Base-by-base conservation (phyloP, 2,113 vertebrate species). In the Anas platyrhynchos region DNA sequence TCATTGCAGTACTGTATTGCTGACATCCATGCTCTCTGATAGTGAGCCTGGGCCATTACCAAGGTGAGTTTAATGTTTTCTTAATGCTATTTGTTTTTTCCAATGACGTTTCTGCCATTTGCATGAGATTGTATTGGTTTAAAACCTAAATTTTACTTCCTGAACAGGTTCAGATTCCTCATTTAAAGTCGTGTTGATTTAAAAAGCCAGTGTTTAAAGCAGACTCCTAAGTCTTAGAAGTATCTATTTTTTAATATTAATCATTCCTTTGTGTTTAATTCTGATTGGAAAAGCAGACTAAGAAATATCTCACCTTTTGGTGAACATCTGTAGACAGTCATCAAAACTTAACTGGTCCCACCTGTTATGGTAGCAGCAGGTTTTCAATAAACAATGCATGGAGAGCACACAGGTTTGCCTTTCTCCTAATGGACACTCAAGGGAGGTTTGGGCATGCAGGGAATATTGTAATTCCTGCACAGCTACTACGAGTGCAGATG, bases 381-480 rank as follows among this genome's bases (percentile, higher is more conserved):
- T 79, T 68, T 69, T 74, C 41, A 15, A 4, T 67, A 41, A 59
- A 18, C 14, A 16, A 13, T 4, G 26, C 8, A 16, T 13, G 46
- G 79, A 3, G 36, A 32, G 25, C 8, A 1, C 13, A 34, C 12
- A 27, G 67, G 54, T 18, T 34, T 48, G 38, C 12, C 36, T 5
- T 25, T 59, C 20, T 16, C 38, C 38, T 23, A 3, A 29, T 1
- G 1, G 32, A 32, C 29, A 16, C 48, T 58, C 13, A 1, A 4
- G 25, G 52, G 61, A 31, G 9, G 12, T 66, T 76, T 61, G 22
- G 44, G 59, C 18, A 3, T 8, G n/a, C 31, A 48, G 44, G 23
- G 65, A 31, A 32, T 29, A 9, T 15, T 16, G 34, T 34, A 44
- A 4, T 27, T 77, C 38, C 65, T 34, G 52, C 25, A 22, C 26